Conservation (phyloP, 2,113 vertebrate species). For the Hemicordylus capensis region DNA sequence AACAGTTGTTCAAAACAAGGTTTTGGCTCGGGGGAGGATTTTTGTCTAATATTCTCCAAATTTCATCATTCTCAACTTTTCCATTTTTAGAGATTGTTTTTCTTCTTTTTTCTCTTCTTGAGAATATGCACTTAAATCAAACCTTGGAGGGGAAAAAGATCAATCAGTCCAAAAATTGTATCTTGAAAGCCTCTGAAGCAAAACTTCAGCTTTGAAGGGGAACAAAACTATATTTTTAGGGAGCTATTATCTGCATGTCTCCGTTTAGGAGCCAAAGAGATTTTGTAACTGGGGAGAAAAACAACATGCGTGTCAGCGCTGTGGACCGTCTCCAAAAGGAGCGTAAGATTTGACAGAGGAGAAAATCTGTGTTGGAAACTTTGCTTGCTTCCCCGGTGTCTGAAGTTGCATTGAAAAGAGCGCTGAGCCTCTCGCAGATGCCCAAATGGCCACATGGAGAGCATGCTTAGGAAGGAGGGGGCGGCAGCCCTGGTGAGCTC, state of each 20-base stretch:
- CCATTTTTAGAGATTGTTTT: not conserved
- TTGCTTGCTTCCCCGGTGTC: conserved; percentile 62
- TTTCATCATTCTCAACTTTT: not conserved
- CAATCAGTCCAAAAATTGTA: not conserved
- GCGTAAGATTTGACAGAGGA: conserved; percentile 57
- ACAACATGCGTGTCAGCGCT: conserved; percentile 56
- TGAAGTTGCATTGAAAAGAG: conserved; percentile 47
- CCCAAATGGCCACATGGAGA: conserved; percentile 49
- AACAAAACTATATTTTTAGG: not conserved
- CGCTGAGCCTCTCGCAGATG: conserved; percentile 27
- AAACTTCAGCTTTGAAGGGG: conserved; percentile 8
- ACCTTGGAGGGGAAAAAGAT: not conserved
- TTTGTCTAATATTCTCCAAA: not conserved
- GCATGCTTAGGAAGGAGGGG: conserved; percentile 17
- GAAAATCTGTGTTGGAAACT: conserved; percentile 66
- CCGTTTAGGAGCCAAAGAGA: conserved; percentile 50
- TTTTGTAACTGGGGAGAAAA: conserved; percentile 63
- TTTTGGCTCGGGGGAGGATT: not conserved
- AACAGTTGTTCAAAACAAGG: too few relatives aligned
- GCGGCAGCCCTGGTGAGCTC: conserved; percentile 49
- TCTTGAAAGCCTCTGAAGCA: not conserved
- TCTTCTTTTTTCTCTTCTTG: not conserved
- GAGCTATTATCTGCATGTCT: not conserved
- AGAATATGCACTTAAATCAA: not conserved
- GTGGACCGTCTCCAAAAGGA: conserved; percentile 52